Percentiles rank a stretch among this genome's conserved stretches.
phyloP scores from a whole-genome alignment of 2,797 vertebrate species.

The Pangasius djambal region DNA sequence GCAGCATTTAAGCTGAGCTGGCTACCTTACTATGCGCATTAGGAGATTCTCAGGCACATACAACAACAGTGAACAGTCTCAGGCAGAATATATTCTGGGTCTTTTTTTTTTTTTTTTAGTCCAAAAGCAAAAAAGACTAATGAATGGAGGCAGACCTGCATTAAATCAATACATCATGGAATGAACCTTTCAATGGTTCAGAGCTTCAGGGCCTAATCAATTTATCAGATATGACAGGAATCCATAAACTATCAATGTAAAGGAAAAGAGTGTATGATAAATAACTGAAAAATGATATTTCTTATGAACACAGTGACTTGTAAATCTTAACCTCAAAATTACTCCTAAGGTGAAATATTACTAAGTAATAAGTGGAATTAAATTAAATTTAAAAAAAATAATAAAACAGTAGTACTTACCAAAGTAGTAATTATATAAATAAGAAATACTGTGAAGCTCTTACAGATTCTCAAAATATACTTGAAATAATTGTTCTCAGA shows the following conservation, averaged over 20 bases:
- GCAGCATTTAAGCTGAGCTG: slow-evolving; percentile 35
- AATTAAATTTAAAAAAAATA: too few species aligned
- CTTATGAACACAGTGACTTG: background rate
- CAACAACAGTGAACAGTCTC: background rate
- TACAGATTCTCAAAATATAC: background rate
- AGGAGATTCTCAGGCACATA: slow-evolving; percentile 24
- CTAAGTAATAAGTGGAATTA: background rate
- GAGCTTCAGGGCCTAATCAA: background rate
- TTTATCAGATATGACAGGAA: slow-evolving; percentile 17
- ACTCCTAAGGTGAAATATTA: background rate
- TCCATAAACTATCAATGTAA: slow-evolving; percentile 7
- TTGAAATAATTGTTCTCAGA: background rate
- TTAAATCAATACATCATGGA: background rate
- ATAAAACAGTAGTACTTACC: background rate
- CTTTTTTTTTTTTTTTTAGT: background rate
- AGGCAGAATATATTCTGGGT: slow-evolving; percentile 11
- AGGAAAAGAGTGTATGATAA: background rate
- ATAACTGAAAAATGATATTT: background rate
- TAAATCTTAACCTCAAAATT: background rate
- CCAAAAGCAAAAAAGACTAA: slow-evolving; percentile 16
- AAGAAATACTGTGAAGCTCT: background rate
- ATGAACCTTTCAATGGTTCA: background rate
- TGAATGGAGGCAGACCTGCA: background rate
- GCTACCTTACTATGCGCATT: slow-evolving; percentile 30
- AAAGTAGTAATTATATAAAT: background rate